These are phyloP conservation scores for Serrognathus titanus DNA, from an alignment of 2,888 invertebrate species.

Conservation along the genomic window DNA sequence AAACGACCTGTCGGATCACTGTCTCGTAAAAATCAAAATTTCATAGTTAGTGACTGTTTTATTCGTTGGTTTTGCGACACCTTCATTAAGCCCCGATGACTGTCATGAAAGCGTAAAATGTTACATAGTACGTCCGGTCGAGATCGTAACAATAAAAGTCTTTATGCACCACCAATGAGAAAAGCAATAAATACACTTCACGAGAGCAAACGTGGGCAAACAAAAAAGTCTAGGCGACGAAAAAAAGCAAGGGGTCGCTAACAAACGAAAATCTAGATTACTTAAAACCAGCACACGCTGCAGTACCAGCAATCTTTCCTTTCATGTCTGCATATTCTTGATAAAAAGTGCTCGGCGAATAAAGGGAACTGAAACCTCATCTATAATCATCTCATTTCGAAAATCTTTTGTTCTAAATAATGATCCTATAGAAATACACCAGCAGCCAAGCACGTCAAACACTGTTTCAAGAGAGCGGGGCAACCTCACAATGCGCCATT, in stretches of 20 bases:
- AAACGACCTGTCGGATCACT: too few species aligned
- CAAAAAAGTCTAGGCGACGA: constrained; percentile 11
- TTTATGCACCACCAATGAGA: too few species aligned
- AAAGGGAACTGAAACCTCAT: constrained; percentile 41
- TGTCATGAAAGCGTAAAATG: too few species aligned
- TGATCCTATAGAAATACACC: constrained; percentile 38
- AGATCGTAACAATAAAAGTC: too few species aligned
- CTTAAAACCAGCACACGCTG: constrained; percentile 5
- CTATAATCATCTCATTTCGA: constrained; percentile 49
- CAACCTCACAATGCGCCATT: constrained; percentile 24
- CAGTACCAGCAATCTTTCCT: constrained; percentile 17
- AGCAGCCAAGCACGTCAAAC: constrained; percentile 34
- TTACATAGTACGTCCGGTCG: too few species aligned
- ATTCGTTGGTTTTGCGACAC: too few species aligned
- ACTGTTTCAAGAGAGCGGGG: constrained; percentile 35
- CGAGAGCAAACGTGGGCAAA: background rate
- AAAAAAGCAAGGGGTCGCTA: constrained; percentile 25
- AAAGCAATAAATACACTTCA: too few species aligned
- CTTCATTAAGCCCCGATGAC: too few species aligned
- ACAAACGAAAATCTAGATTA: constrained; percentile 39
- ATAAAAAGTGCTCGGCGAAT: constrained; percentile 30
- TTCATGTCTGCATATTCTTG: constrained; percentile 37
- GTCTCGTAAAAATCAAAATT: too few species aligned
- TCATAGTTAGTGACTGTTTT: too few species aligned
- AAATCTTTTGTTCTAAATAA: constrained; percentile 50